Percentiles rank a stretch among this genome's conserved stretches.
These are phyloP conservation scores for Sarcophilus harrisii DNA, from an alignment of 2,797 vertebrate genomes.

Conservation along the genomic window DNA sequence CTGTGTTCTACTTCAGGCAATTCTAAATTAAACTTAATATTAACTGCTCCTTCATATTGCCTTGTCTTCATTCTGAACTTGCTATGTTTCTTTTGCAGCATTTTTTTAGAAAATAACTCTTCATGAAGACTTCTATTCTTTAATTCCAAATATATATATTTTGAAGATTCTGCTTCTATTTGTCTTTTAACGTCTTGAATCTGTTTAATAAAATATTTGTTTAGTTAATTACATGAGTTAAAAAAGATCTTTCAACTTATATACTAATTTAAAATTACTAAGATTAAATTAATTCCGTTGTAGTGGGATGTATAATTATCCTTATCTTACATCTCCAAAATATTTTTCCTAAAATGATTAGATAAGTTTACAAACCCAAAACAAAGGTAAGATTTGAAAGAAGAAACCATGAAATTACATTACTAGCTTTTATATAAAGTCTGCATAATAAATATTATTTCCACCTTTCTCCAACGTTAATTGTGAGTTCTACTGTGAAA, in stretches of 20 bases:
- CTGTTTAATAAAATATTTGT: conserved; percentile 76
- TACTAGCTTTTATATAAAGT: too few species aligned
- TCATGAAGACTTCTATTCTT: conserved; percentile 88
- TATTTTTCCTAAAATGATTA: not conserved
- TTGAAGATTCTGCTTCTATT: conserved; percentile 84
- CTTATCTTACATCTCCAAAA: not conserved
- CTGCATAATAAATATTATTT: not conserved
- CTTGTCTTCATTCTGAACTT: conserved; percentile 89
- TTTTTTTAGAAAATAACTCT: conserved; percentile 87
- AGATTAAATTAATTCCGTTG: not conserved
- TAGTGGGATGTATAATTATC: not conserved
- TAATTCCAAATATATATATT: conserved; percentile 86
- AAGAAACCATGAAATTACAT: not conserved
- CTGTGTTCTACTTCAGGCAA: conserved; percentile 84
- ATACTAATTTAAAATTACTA: not conserved
- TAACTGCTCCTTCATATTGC: conserved; percentile 86
- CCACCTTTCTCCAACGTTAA: too few species aligned
- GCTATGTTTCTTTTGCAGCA: conserved; percentile 83
- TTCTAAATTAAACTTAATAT: conserved; percentile 87
- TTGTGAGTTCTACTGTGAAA: too few species aligned
- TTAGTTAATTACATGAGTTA: conserved; percentile 16
- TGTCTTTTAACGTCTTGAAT: conserved; percentile 89
- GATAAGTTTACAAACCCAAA: conserved; percentile 26
- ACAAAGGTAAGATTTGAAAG: conserved; percentile 19
- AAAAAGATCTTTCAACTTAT: not conserved